A percentile compares a stretch with the other conserved stretches of the same genome.
Conservation (phyloP, 2,888 invertebrate species). For the Falcaria lacertinaria region DNA sequence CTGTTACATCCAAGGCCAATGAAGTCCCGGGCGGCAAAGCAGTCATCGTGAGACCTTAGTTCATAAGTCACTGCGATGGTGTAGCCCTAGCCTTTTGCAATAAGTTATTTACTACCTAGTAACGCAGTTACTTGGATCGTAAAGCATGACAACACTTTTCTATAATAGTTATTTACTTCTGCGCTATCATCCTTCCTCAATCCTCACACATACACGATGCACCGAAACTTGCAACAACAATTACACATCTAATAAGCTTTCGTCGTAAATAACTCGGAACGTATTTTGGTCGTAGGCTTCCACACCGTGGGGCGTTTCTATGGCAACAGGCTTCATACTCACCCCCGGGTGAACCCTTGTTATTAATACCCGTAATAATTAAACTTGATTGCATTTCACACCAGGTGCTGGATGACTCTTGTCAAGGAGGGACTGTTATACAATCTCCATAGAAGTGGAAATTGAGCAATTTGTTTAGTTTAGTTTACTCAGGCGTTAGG, state of each 20-base stretch:
- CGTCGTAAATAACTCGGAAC: slow-evolving; percentile 69
- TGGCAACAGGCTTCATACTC: slow-evolving; percentile 57
- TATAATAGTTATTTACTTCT: no score
- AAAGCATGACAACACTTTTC: background rate
- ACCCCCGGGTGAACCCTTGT: slow-evolving; percentile 73
- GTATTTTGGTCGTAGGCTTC: slow-evolving; percentile 66
- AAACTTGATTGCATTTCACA: slow-evolving; percentile 79
- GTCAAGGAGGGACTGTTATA: slow-evolving; percentile 45
- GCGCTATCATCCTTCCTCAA: slow-evolving; percentile 2
- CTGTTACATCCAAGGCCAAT: no score
- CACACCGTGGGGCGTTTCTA: slow-evolving; percentile 66
- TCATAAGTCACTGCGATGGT: no score
- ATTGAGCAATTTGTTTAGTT: slow-evolving; percentile 11
- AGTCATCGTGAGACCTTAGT: no score
- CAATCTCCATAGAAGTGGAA: slow-evolving; percentile 12
- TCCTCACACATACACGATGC: slow-evolving; percentile 12
- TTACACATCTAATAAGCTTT: slow-evolving; percentile 71
- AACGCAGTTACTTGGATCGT: no score
- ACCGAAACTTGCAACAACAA: slow-evolving; percentile 41
- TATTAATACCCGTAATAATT: slow-evolving; percentile 79
- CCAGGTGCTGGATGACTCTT: slow-evolving; percentile 75
- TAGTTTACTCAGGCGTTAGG: background rate
- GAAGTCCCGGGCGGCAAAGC: no score
- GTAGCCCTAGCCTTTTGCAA: no score
- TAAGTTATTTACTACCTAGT: no score